Percentiles rank a stretch among this genome's conserved stretches.
These are phyloP conservation scores for Pangasius larnaudii DNA, from an alignment of 2,797 vertebrate genomes.

Conservation along the genomic window DNA sequence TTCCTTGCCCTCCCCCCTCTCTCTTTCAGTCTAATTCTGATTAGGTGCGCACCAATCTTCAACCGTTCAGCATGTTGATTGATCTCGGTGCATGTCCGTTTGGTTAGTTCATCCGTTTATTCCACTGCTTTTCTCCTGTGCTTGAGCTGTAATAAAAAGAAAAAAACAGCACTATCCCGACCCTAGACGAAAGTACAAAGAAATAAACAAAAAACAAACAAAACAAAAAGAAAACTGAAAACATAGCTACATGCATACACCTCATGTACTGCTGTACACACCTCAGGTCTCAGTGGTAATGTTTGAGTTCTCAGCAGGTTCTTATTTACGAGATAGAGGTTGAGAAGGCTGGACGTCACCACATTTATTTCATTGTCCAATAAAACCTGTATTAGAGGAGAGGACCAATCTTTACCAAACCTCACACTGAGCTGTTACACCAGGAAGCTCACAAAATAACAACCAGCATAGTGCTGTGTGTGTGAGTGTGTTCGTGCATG, in stretches of 20 bases:
- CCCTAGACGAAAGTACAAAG: background rate
- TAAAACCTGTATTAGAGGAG: constrained; percentile 47
- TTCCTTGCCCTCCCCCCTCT: background rate
- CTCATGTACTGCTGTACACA: background rate
- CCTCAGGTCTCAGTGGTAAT: background rate
- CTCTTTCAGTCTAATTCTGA: constrained; percentile 17
- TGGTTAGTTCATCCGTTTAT: background rate
- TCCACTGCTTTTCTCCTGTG: background rate
- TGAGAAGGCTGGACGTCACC: constrained; percentile 42
- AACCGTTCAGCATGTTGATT: background rate
- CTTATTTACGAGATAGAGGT: constrained; percentile 31
- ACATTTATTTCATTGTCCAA: constrained; percentile 55
- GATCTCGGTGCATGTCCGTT: background rate
- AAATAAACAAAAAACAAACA: background rate
- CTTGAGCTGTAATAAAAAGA: background rate
- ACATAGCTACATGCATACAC: background rate
- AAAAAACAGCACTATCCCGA: background rate
- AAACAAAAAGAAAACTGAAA: background rate
- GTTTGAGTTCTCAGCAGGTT: constrained; percentile 28
- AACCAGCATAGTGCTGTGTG: background rate
- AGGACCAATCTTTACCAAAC: constrained; percentile 24
- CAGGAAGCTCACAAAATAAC: constrained; percentile 3
- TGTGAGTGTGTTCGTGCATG: constrained; percentile 18
- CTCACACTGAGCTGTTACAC: constrained; percentile 25
- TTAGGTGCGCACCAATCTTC: constrained; percentile 23